Percentiles rank a stretch among this genome's conserved stretches.
Evolutionary conservation across 2,797 vertebrate species (phyloP).

Genomic region (Microctenopoma steveboyesi): DNA sequence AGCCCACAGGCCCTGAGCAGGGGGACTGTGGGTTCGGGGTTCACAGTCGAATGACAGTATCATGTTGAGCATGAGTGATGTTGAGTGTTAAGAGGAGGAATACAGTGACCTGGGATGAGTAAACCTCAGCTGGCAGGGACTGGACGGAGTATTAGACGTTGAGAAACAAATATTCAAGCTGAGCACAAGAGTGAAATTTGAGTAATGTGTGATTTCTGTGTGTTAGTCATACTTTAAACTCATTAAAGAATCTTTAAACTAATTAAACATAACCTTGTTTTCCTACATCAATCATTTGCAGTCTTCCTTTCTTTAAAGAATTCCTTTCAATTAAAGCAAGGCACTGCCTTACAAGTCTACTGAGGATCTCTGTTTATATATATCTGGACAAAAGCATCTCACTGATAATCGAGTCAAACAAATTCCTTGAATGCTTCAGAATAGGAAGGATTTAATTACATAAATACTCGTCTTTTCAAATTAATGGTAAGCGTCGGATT

Average conservation of each 20-base stretch:
- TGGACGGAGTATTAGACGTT: too few relatives aligned
- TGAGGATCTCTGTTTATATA: constrained; percentile 3
- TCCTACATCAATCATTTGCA: neutral
- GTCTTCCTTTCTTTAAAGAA: constrained; percentile 6
- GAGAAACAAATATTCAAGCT: too few relatives aligned
- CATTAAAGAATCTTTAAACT: neutral
- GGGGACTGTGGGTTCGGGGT: too few relatives aligned
- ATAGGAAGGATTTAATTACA: constrained; percentile 23
- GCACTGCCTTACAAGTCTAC: neutral
- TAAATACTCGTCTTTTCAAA: constrained; percentile 2
- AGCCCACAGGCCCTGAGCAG: too few relatives aligned
- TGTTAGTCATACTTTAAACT: too few relatives aligned
- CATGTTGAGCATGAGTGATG: too few relatives aligned
- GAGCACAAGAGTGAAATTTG: too few relatives aligned
- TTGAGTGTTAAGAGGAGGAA: too few relatives aligned
- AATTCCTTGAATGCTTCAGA: constrained; percentile 33
- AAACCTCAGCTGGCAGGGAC: too few relatives aligned
- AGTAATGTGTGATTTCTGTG: too few relatives aligned
- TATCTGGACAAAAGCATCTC: neutral
- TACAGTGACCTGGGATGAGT: too few relatives aligned
- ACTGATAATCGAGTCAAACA: constrained; percentile 15
- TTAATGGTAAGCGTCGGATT: constrained; percentile 5
- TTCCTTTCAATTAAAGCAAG: neutral
- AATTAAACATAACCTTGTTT: neutral
- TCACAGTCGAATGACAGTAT: too few relatives aligned